Conservation (phyloP, 2,113 vertebrate species). For the Boleophthalmus pectinirostris region DNA sequence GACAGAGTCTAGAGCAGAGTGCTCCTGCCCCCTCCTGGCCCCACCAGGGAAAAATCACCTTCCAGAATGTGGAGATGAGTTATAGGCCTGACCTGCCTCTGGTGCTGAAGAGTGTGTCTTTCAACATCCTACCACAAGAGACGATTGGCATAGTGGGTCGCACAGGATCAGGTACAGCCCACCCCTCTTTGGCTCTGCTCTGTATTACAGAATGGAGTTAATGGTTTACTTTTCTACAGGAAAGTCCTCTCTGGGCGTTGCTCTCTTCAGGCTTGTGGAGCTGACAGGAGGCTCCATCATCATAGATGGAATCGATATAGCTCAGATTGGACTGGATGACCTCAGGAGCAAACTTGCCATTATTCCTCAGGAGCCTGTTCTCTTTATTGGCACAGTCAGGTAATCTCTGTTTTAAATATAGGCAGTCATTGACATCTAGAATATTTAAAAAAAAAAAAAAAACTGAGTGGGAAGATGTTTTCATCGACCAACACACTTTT, state of each 20-base stretch:
- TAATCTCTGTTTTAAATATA: constrained; percentile 40
- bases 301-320: constrained; percentile 78
- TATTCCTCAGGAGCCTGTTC: constrained; percentile 83
- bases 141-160: constrained; percentile 82
- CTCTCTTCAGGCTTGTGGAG: constrained; percentile 81
- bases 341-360: constrained; percentile 82
- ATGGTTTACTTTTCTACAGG: constrained; percentile 59
- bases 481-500: background rate
- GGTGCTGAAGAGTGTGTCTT: constrained; percentile 79
- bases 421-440: background rate
- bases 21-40: constrained; percentile 76
- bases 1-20: constrained; percentile 42
- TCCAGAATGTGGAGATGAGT: constrained; percentile 80
- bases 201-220: background rate
- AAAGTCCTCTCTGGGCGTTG: constrained; percentile 80
- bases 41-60: constrained; percentile 73
- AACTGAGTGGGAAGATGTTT: background rate
- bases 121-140: constrained; percentile 76
- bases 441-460: background rate
- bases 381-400: constrained; percentile 82
- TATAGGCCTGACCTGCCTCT: constrained; percentile 77
- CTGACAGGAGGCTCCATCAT: constrained; percentile 75
- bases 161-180: constrained; percentile 79
- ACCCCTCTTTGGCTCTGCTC: background rate
- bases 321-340: constrained; percentile 76